phyloP scores from a whole-genome alignment of 2,113 vertebrate species.

The Carassius carassius region DNA sequence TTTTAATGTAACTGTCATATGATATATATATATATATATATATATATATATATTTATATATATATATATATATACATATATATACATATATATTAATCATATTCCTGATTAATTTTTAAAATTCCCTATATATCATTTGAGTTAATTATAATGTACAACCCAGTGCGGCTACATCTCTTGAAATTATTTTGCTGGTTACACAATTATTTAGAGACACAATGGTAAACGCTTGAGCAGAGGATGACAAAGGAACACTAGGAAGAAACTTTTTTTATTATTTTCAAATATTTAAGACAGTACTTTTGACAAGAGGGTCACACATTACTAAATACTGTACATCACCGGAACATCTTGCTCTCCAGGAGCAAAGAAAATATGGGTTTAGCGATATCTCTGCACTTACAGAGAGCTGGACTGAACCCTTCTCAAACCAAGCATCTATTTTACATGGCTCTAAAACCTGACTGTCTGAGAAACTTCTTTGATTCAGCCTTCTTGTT shows the following conservation, averaged over 20 bases:
- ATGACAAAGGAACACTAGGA: neutral
- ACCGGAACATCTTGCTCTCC: neutral
- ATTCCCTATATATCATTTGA: too few species aligned
- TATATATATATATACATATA: too few species aligned
- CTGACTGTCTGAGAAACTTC: neutral
- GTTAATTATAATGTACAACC: too few species aligned
- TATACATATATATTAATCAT: too few species aligned
- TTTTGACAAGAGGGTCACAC: neutral
- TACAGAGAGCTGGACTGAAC: neutral
- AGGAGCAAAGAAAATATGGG: neutral
- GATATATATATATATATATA: too few species aligned
- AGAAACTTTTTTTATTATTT: neutral
- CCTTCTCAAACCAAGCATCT: neutral
- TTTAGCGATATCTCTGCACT: slow-evolving; percentile 1
- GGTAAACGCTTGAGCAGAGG: neutral
- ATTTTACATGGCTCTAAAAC: neutral
- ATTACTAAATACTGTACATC: neutral
- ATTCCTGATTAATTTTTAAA: too few species aligned
- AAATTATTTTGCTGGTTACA: neutral
- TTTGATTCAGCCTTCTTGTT: neutral
- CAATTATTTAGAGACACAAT: neutral
- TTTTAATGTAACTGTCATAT: too few species aligned
- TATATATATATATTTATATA: too few species aligned
- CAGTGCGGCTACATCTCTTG: too few species aligned
- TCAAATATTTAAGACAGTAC: slow-evolving; percentile 12